Base-by-base conservation (phyloP, 2,797 vertebrate genomes). In the Enteromius afrohamiltoni region DNA sequence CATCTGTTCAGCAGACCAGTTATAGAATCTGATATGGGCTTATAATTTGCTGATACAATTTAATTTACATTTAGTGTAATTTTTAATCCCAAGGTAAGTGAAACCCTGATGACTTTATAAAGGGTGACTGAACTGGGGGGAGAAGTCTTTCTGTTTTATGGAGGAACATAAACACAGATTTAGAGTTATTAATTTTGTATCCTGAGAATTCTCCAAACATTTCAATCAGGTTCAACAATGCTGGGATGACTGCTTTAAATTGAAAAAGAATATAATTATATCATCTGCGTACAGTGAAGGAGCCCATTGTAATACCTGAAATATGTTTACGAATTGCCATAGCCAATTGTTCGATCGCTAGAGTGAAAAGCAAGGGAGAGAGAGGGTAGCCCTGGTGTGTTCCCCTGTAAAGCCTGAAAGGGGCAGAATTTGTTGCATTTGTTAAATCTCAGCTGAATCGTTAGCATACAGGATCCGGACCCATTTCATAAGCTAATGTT, bases 1-100 rank as follows among this genome's bases (percentile, higher is more conserved):
- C 60, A 83, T 26, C 64, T 83, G 58, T 77, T 77, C 42, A 77
- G 8, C 13, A 69, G 31, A 14, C 65, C 19, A 21, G 2, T 77
- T 45, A 77, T 13, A 8, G 11, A 34, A 7, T 83, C 45, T 7
- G 16, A 29, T 5, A 40, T 26, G 47, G 51, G 80, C 2, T 75
- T 65, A 45, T 31, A 81, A 71, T 73, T 71, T n/a, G 9, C 23
- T 11, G 10, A 16, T 60, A 13, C 51, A 53, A 53, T 53, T 45
- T 49, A 16, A 74, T 74, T 13, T 3, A 53, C 19, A 29, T 6
- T 75, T 29, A 6, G 70, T 8, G 45, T 74, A 8, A 74, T 51
- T 49, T 49, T 53, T 75, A 7, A 31, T 75, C 9, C 26, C 71
- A 29, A 75, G 23, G 2, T 53, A 75, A 19, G 47, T 21, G 5